A percentile compares a stretch with the other conserved stretches of the same genome.
phyloP scores from a whole-genome alignment of 2,888 invertebrate species.

The Aromia moschata region DNA sequence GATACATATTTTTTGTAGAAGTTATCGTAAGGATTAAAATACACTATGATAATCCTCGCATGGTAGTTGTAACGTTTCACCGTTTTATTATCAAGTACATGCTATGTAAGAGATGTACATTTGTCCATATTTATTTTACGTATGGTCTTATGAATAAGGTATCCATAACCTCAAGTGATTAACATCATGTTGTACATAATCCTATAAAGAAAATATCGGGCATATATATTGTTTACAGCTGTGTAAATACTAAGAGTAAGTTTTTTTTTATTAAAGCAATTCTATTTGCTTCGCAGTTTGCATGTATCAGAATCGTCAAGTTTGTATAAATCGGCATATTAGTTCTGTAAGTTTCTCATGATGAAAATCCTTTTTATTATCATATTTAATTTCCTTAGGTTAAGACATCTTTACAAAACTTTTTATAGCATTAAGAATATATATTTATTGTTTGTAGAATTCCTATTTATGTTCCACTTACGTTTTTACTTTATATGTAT shows the following conservation, averaged over 20 bases:
- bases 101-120: background rate
- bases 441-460: constrained; percentile 34
- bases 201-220: constrained; percentile 8
- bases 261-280: constrained; percentile 19
- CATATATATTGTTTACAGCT: constrained; percentile 6
- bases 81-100: background rate
- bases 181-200: constrained; percentile 22
- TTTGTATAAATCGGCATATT: constrained; percentile 6
- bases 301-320: background rate
- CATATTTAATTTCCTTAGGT: background rate
- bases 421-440: constrained; percentile 1
- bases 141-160: background rate
- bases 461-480: constrained; percentile 34
- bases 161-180: constrained; percentile 1
- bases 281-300: constrained; percentile 7
- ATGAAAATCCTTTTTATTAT: constrained; percentile 1
- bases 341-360: constrained; percentile 11
- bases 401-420: background rate
- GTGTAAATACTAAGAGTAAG: constrained; percentile 17
- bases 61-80: background rate
- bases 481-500: constrained; percentile 25
- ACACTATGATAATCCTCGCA: constrained; percentile 1
- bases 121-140: constrained; percentile 1
- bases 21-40: background rate
- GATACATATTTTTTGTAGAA: constrained; percentile 13